A percentile compares a stretch with the other conserved stretches of the same genome.
Evolutionary conservation across 2,113 vertebrate species (phyloP).

Genomic region (Neogobius melanostomus): DNA sequence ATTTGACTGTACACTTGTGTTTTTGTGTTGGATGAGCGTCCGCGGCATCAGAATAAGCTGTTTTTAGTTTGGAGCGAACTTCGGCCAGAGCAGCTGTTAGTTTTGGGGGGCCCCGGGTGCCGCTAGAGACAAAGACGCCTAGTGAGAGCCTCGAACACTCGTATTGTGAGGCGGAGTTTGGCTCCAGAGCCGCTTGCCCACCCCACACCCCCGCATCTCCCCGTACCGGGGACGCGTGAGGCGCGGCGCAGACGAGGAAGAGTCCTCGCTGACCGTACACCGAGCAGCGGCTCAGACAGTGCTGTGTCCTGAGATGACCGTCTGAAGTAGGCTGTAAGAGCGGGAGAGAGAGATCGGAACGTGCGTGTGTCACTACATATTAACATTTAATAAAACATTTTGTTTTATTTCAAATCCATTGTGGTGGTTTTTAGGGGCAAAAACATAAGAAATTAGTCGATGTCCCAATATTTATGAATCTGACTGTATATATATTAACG

Average conservation of each 20-base stretch:
- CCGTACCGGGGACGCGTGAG: not conserved
- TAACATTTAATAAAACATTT: not conserved
- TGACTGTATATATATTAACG: no score
- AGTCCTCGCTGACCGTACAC: not conserved
- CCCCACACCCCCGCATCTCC: not conserved
- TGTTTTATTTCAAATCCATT: no score
- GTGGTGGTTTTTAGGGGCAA: no score
- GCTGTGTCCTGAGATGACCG: slow-evolving; percentile 44
- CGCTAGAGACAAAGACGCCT: slow-evolving; percentile 66
- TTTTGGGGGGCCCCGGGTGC: slow-evolving; percentile 23
- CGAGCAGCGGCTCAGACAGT: not conserved
- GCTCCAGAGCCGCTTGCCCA: not conserved
- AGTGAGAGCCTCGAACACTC: slow-evolving; percentile 43
- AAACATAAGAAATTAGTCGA: no score
- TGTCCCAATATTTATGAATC: no score
- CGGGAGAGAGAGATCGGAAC: no score
- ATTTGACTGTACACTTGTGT: no score
- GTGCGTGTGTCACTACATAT: not conserved
- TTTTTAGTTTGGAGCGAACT: slow-evolving; percentile 18
- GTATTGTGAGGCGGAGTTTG: slow-evolving; percentile 50
- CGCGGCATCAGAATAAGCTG: fast-evolving
- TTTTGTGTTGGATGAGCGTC: not conserved
- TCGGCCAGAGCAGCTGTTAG: slow-evolving; percentile 37
- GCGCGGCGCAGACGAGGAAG: not conserved
- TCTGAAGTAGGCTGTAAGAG: slow-evolving; percentile 23